Conservation (phyloP, 2,113 vertebrate species). For the Oenanthe oenanthe region DNA sequence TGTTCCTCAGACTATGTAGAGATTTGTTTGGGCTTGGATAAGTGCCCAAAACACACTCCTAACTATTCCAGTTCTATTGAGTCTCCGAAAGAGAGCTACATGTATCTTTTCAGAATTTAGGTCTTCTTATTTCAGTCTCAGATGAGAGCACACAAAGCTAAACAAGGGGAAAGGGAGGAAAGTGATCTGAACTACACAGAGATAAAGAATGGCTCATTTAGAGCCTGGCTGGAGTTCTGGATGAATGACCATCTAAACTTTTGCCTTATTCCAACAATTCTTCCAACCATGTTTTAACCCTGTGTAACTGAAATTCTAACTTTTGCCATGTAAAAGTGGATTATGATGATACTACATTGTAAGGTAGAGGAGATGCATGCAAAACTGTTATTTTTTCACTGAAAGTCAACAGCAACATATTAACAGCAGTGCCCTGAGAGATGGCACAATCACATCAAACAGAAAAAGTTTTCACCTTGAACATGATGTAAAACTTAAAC, state of each 20-base stretch:
- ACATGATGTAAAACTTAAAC: background rate
- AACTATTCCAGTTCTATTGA: background rate
- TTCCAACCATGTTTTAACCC: background rate
- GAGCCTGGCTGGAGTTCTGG: constrained; percentile 24
- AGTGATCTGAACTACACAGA: constrained; percentile 8
- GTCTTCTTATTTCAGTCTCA: constrained; percentile 42
- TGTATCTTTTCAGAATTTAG: constrained; percentile 12
- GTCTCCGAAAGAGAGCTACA: background rate
- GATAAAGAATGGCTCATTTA: constrained; percentile 36
- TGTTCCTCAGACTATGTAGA: constrained; percentile 16
- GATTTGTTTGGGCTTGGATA: constrained; percentile 51
- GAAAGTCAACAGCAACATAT: background rate
- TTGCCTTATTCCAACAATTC: background rate
- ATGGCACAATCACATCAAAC: background rate
- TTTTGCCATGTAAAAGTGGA: background rate
- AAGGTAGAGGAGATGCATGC: background rate
- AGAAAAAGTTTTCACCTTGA: background rate
- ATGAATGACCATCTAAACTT: background rate
- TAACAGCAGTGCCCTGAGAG: background rate
- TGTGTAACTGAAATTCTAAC: background rate
- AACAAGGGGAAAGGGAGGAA: constrained; percentile 2
- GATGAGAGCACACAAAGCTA: constrained; percentile 26
- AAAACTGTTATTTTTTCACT: background rate
- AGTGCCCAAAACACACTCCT: background rate
- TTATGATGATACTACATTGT: background rate